These are phyloP conservation scores for Aurelia coerulea DNA, from an alignment of 30 jellyfish, hydroid and myxozoan genomes.

Conservation along the genomic window DNA sequence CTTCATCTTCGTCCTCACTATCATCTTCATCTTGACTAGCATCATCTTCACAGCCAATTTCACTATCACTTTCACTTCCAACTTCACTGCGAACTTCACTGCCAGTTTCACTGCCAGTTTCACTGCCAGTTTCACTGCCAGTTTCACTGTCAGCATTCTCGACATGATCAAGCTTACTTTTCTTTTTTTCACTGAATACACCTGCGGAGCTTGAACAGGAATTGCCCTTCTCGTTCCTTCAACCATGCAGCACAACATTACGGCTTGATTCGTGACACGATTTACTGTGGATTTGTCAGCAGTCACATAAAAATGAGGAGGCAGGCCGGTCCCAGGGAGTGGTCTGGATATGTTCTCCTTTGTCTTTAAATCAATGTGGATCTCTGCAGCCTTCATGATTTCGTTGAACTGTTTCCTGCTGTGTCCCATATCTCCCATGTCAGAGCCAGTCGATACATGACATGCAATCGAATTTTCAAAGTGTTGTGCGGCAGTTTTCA, in stretches of 20 bases:
- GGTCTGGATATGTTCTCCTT: background rate
- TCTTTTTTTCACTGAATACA: background rate
- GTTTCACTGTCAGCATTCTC: background rate
- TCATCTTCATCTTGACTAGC: no score
- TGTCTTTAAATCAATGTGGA: conserved; percentile 9
- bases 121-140: background rate
- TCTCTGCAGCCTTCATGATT: conserved; percentile 21
- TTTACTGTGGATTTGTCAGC: conserved; percentile 40
- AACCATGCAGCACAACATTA: conserved; percentile 17
- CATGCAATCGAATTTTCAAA: conserved; percentile 30
- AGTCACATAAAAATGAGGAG: conserved; percentile 34
- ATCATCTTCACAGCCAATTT: no score
- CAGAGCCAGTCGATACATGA: conserved; percentile 47
- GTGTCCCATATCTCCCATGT: conserved; percentile 49
- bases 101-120: background rate
- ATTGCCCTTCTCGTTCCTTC: conserved; percentile 46
- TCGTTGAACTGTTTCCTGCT: conserved; percentile 20
- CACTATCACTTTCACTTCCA: no score
- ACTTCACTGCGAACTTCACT: no score
- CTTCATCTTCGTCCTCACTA: background rate
- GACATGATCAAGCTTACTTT: background rate
- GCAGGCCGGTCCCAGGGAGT: conserved; percentile 1
- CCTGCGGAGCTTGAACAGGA: conserved; percentile 43
- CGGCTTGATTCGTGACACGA: conserved; percentile 29
- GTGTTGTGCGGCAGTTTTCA: conserved; percentile 41